Base-by-base conservation (phyloP, 23 tunicate species). In the Diplosoma virens region DNA sequence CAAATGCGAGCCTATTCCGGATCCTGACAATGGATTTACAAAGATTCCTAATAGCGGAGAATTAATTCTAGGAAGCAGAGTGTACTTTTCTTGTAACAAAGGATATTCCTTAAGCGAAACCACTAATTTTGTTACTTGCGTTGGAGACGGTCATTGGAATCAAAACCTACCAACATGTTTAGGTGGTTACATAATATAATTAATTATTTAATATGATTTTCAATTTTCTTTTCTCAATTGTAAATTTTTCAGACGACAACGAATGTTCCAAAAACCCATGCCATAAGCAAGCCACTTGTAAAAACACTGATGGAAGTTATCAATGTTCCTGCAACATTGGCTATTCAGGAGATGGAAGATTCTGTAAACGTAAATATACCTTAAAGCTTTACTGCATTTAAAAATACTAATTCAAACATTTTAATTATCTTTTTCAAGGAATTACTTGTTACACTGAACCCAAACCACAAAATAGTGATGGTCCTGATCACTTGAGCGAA, bases 261-360 rank as follows among this genome's bases (percentile, higher is more conserved):
- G 88, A 83, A 76, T 83, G 88, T 37, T 26, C 47, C 29, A 52
- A 14, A 9, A 68, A 68, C 37, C 79, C 75, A 18, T 71, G 85
- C 30, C 75, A 81, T 31, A 31, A 65, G 24, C 46, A 86, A 30
- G 81, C 83, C 1, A 45, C 1, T 59, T 86, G 93, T 72, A 67
- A 60, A 1, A 86, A 86, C 33, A 31, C 67, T n/a, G 79, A 75
- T 29, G 93, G 93, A 30, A 71, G 59, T 31, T 86, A 46, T 37
- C 63, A 60, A 36, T 86, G 93, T 35, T 30, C 67, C 26, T 86
- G 93, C 48, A 63, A 59, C 0, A 59, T 47, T 1, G 84, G 84
- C 0, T 80, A 46, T 32, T 6, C 84, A 16, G 84, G 84, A 18
- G 35, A 67, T 67, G 84, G 84, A 32, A 27, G 33, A 30, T 45